Base-by-base conservation (phyloP, 1,140 invertebrate species). In the Panagrolaimus sp. region DNA sequence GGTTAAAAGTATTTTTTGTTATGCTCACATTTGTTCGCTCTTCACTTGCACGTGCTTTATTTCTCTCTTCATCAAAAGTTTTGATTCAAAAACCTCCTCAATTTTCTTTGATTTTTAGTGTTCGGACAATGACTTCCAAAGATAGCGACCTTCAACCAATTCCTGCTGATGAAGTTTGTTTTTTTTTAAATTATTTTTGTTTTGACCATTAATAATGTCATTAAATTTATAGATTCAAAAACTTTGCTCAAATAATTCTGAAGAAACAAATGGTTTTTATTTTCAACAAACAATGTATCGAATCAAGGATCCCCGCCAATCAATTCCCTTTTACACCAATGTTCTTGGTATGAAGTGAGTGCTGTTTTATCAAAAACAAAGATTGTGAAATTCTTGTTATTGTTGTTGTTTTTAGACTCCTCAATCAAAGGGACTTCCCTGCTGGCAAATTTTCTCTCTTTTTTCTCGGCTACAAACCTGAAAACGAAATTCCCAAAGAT, bases 221-320 rank as follows among this genome's bases (percentile, higher is more conserved):
- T 6, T 26, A 21, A 46, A 46, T 9, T 65, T 73, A 8, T 38
- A 76, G 75, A 78, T 76, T 32, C 24, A 46, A 5, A 63, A 65
- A 10, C 63, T 76, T 24, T 68, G 76, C 43, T 24, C 48, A 45
- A 67, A 75, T 43, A 43, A 70, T 6, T 73, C 77, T 47, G 68
- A 67, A 10, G 64, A 75, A 32, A 80, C 78, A 9, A 71, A 91
- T 89, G 90, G 91, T 65, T 95, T 91, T 81, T 88, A 95, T 68
- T 91, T 96, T 83, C 93, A 95, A 86, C 93, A 96, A 88, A 95
- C 93, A 9, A 96, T 96, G 93, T 91, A 91, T 79, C 88, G 93
- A 67, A 92, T 96, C 63, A 95, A 94, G 83, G 92, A 96, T 83
- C 70, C 93, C 1, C 88, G 88, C 21, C 43, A 88, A 71, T 91